A percentile compares a stretch with the other conserved stretches of the same genome.
Evolutionary conservation across 2,888 invertebrate genomes (phyloP).

Genomic region (Leucania comma): DNA sequence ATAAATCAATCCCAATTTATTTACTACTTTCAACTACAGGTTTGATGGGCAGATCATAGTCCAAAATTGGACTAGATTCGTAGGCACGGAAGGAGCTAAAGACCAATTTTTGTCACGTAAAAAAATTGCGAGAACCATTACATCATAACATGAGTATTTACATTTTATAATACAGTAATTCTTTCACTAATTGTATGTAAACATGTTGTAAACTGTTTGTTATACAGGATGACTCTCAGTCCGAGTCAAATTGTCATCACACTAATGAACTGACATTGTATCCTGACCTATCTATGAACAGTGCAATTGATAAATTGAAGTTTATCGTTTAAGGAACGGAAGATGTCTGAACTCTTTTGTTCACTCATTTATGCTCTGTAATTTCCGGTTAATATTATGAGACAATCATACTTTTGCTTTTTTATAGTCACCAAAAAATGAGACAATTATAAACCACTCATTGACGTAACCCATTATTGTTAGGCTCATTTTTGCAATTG

Average conservation of each 20-base stretch:
- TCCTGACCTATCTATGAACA: constrained; percentile 39
- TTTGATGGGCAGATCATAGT: no score
- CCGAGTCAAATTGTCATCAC: constrained; percentile 10
- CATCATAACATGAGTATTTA: neutral
- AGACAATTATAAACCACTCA: constrained; percentile 30
- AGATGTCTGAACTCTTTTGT: neutral
- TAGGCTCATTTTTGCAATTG: constrained; percentile 14
- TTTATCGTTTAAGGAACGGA: constrained; percentile 19
- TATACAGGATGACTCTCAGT: constrained; percentile 13
- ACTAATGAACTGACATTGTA: constrained; percentile 37
- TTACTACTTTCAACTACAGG: no score
- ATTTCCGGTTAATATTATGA: neutral
- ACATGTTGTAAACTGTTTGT: constrained; percentile 19
- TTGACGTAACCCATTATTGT: neutral
- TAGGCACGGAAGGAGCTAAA: neutral
- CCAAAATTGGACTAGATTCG: no score
- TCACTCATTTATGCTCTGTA: neutral
- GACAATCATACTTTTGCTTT: neutral
- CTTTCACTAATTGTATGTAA: constrained; percentile 43
- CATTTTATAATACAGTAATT: constrained; percentile 25
- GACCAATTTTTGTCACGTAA: neutral
- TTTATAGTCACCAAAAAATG: neutral
- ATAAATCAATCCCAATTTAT: no score
- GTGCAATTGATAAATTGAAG: constrained; percentile 25
- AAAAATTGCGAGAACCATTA: neutral